phyloP scores from a whole-genome alignment of 2,888 invertebrate genomes.

The Sarcophaga rosellei region DNA sequence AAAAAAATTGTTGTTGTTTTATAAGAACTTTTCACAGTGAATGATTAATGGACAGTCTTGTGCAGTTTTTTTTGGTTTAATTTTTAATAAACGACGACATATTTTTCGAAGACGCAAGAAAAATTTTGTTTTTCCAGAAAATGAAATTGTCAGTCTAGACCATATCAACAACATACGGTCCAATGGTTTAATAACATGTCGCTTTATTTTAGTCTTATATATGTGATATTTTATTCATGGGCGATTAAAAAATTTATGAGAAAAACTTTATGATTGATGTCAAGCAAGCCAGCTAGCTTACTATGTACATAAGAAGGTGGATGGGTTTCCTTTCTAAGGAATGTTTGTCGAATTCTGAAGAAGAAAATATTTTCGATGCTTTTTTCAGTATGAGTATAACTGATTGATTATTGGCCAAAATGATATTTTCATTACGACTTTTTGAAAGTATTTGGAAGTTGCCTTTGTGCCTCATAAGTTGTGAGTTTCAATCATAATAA shows the following conservation, averaged over 20 bases:
- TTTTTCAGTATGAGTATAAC: too few relatives aligned
- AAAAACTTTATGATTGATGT: not conserved
- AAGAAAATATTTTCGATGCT: too few relatives aligned
- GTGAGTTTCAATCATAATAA: too few relatives aligned
- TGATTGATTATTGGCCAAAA: too few relatives aligned
- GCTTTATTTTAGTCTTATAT: not conserved
- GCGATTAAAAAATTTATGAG: conserved; percentile 1
- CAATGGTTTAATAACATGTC: not conserved
- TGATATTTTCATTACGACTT: too few relatives aligned
- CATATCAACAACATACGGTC: not conserved
- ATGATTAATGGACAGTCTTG: conserved; percentile 55
- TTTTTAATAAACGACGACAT: not conserved
- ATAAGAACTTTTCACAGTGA: conserved; percentile 39
- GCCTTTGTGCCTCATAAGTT: too few relatives aligned
- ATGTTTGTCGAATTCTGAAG: too few relatives aligned
- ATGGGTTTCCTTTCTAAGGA: not conserved
- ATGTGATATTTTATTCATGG: conserved; percentile 8
- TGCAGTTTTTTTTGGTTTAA: conserved; percentile 2
- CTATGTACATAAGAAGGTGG: not conserved
- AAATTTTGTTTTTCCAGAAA: conserved; percentile 2
- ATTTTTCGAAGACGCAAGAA: not conserved
- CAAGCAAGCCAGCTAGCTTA: not conserved
- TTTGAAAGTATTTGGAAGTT: too few relatives aligned
- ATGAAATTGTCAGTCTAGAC: conserved; percentile 35
- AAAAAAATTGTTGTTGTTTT: conserved; percentile 40